phyloP scores from a whole-genome alignment of 23 tunicate species.

The Trididemnum miniatum region DNA sequence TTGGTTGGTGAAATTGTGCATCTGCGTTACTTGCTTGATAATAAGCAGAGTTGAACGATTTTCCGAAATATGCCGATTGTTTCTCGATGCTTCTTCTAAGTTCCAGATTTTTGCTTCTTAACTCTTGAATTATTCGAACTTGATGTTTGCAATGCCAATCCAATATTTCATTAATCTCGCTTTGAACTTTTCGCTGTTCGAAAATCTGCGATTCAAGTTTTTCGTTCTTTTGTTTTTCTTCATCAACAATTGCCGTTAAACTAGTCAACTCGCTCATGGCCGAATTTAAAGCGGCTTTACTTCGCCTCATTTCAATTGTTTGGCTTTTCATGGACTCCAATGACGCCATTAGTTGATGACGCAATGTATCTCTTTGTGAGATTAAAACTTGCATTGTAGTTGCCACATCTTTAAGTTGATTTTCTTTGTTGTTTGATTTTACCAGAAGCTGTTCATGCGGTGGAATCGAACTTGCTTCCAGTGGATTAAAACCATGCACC shows the following conservation, averaged over 20 bases:
- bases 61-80: too few relatives aligned
- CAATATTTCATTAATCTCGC: neutral
- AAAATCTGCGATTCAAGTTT: neutral
- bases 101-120: too few relatives aligned
- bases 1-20: too few relatives aligned
- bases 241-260: neutral
- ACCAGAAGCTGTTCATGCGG: neutral
- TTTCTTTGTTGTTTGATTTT: slow-evolving; percentile 7
- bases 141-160: neutral
- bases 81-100: neutral
- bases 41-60: too few relatives aligned
- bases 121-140: neutral
- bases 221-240: neutral
- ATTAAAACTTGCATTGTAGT: slow-evolving; percentile 38
- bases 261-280: slow-evolving; percentile 30
- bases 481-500: too few relatives aligned
- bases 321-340: slow-evolving; percentile 43
- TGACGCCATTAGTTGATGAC: slow-evolving; percentile 55
- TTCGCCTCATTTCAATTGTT: slow-evolving; percentile 26
- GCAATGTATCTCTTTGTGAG: slow-evolving; percentile 48
- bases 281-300: slow-evolving; percentile 25
- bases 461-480: too few relatives aligned
- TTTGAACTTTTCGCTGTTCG: neutral
- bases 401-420: slow-evolving; percentile 45
- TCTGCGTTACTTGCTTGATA: too few relatives aligned